Evolutionary conservation across 1,140 invertebrate species (phyloP).

Genomic region (Cardiocondyla obscurior): DNA sequence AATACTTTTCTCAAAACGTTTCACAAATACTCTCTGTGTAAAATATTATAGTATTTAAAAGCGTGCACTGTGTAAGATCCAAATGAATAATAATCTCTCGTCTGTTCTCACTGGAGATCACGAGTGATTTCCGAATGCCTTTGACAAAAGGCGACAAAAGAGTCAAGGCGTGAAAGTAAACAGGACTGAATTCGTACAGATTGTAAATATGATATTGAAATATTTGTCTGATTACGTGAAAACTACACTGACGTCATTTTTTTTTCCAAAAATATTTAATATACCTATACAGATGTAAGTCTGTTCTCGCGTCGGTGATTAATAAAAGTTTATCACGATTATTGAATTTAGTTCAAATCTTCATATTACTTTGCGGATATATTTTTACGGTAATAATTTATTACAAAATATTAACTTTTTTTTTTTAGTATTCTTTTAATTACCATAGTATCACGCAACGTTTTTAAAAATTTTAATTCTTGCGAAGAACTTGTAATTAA

Average conservation of each 20-base stretch:
- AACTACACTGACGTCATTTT: conserved; percentile 5
- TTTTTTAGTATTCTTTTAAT: background rate
- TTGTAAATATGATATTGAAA: background rate
- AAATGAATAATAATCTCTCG: conserved; percentile 54
- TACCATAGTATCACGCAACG: background rate
- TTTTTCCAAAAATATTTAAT: background rate
- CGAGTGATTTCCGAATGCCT: conserved; percentile 42
- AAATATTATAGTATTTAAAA: too few relatives aligned
- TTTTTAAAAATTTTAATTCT: background rate
- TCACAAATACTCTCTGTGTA: too few relatives aligned
- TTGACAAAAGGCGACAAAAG: conserved; percentile 68
- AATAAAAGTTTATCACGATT: background rate
- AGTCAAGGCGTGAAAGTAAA: conserved; percentile 72
- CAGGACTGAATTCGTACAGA: conserved; percentile 7
- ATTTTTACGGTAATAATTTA: background rate
- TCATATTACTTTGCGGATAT: background rate
- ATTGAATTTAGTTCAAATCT: background rate
- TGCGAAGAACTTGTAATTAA: background rate
- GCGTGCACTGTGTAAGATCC: too few relatives aligned
- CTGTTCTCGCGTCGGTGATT: background rate
- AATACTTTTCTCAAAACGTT: too few relatives aligned
- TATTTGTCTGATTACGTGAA: background rate
- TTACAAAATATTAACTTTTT: background rate
- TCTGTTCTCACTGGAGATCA: conserved; percentile 19
- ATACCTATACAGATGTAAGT: background rate